These are phyloP conservation scores for Callithrix jacchus DNA, from an alignment of 2,113 vertebrate species.

Conservation along the genomic window DNA sequence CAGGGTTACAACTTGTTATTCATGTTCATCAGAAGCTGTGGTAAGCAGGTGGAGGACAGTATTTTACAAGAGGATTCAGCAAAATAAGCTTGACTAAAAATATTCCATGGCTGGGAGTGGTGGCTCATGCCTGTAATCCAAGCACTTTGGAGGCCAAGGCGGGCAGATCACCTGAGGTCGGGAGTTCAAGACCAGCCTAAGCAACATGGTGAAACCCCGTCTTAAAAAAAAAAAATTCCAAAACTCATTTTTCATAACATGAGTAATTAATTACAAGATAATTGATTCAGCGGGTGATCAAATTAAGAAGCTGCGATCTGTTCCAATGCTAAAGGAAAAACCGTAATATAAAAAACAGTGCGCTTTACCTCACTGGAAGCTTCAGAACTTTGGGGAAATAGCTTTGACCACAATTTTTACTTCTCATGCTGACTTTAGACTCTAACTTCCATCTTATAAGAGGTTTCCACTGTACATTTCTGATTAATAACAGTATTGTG, in stretches of 20 bases:
- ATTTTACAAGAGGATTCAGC: conserved; percentile 1
- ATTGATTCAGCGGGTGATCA: not conserved
- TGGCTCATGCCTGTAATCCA: no score
- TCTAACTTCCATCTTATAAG: not conserved
- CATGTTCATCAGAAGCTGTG: not conserved
- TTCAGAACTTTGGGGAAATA: not conserved
- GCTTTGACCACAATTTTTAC: conserved; percentile 2
- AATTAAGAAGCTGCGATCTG: conserved; percentile 30
- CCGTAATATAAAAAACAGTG: not conserved
- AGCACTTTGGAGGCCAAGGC: no score
- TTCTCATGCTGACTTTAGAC: not conserved
- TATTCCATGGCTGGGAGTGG: not conserved
- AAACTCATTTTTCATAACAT: conserved; percentile 16
- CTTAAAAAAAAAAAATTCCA: not conserved
- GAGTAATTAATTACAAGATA: not conserved
- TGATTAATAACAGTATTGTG: not conserved
- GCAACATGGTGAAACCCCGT: no score
- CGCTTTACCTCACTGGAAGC: not conserved
- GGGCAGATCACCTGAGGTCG: no score
- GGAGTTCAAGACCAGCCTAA: no score
- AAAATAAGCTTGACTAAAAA: conserved; percentile 17
- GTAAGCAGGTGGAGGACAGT: not conserved
- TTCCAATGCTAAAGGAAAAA: conserved; percentile 7
- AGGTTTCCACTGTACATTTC: not conserved
- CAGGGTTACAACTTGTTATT: not conserved